These are phyloP conservation scores for Takifugu ocellatus DNA, from an alignment of 2,797 vertebrate genomes.

Conservation along the genomic window DNA sequence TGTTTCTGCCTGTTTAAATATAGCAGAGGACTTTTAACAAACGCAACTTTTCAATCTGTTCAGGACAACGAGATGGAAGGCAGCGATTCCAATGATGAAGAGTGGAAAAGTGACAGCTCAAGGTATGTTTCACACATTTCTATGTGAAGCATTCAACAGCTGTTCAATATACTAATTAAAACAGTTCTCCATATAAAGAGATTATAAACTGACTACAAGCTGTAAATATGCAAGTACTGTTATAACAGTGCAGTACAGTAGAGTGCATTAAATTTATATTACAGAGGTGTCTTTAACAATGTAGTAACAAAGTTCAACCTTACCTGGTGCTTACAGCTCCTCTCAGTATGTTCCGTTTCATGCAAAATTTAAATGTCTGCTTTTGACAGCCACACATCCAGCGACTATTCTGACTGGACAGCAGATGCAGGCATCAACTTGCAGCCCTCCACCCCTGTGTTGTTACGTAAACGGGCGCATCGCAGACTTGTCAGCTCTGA, in stretches of 20 bases:
- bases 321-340: too few relatives aligned
- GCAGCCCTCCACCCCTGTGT: conserved; percentile 81
- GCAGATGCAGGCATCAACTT: conserved; percentile 90
- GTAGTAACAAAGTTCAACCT: too few relatives aligned
- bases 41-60: conserved; percentile 1
- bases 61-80: conserved; percentile 77
- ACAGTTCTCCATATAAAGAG: too few relatives aligned
- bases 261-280: too few relatives aligned
- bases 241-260: too few relatives aligned
- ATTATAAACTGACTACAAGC: too few relatives aligned
- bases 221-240: too few relatives aligned
- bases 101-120: conserved; percentile 92
- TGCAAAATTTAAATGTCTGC: neutral
- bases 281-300: too few relatives aligned
- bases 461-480: conserved; percentile 75
- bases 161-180: too few relatives aligned
- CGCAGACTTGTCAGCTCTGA: conserved; percentile 86
- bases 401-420: conserved; percentile 94
- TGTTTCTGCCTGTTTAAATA: neutral
- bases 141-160: too few relatives aligned
- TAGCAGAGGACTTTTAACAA: conserved; percentile 1
- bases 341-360: neutral
- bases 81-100: conserved; percentile 82
- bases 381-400: conserved; percentile 83
- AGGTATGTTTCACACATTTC: conserved; percentile 73